These are phyloP conservation scores for Semaprochilodus insignis DNA, from an alignment of 2,797 vertebrate species.

Conservation along the genomic window DNA sequence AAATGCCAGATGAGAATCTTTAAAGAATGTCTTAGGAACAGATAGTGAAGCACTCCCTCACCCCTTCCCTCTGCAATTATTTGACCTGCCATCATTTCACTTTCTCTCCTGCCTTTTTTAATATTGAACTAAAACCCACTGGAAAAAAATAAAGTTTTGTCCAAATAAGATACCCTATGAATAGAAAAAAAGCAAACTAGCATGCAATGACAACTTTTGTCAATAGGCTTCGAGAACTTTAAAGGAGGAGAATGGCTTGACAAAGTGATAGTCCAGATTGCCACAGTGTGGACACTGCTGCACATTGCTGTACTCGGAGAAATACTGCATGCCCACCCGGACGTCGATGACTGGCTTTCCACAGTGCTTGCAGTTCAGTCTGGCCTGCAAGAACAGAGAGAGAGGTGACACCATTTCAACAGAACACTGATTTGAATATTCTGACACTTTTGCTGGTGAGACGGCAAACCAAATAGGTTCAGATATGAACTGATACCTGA, in stretches of 20 bases:
- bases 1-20: conserved; percentile 68
- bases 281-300: conserved; percentile 99
- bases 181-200: conserved; percentile 79
- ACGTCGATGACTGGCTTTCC: conserved; percentile 98
- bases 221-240: conserved; percentile 99
- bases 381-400: conserved; percentile 80
- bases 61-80: conserved; percentile 3
- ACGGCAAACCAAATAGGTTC: not conserved
- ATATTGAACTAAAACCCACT: conserved; percentile 33
- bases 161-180: conserved; percentile 80
- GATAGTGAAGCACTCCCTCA: conserved; percentile 43
- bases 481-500: not conserved
- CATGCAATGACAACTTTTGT: conserved; percentile 93
- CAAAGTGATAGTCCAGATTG: conserved; percentile 99
- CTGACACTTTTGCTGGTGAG: not conserved
- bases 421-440: not conserved
- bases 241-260: conserved; percentile 99
- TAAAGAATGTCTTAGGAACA: conserved; percentile 63
- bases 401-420: conserved; percentile 13
- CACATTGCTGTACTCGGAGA: conserved; percentile 99
- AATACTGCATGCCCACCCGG: conserved; percentile 99
- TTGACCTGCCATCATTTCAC: not conserved
- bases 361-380: conserved; percentile 99
- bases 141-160: conserved; percentile 32
- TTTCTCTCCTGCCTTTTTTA: not conserved